phyloP scores from a whole-genome alignment of 2,113 vertebrate species.

The Misgurnus mizolepis region DNA sequence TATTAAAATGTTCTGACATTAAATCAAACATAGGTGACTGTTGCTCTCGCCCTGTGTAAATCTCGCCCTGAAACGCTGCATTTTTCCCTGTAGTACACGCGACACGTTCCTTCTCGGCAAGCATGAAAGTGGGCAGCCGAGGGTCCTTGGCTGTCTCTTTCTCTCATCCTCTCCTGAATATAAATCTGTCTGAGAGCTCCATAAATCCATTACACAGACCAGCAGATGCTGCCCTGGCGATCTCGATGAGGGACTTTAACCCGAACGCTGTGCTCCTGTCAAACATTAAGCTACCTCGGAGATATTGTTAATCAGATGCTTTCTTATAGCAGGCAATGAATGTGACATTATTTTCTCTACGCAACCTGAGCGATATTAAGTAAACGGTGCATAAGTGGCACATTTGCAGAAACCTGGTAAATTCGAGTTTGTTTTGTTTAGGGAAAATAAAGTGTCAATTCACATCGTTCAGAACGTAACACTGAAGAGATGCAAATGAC shows the following conservation, averaged over 20 bases:
- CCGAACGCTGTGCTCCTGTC: conserved; percentile 40
- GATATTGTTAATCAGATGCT: conserved; percentile 23
- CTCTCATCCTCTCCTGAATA: conserved; percentile 41
- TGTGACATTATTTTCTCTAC: conserved; percentile 9
- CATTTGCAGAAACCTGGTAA: neutral
- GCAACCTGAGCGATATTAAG: conserved; percentile 5
- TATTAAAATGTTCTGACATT: neutral
- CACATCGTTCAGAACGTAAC: conserved; percentile 10
- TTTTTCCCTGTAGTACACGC: conserved; percentile 35
- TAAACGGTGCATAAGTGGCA: neutral
- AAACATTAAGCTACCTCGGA: conserved; percentile 23
- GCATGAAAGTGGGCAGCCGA: conserved; percentile 48
- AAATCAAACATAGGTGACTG: conserved; percentile 33
- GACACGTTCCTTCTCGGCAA: conserved; percentile 46
- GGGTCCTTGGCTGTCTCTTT: conserved; percentile 55
- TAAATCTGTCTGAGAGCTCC: conserved; percentile 49
- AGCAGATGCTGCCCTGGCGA: conserved; percentile 30
- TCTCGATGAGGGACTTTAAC: conserved; percentile 43
- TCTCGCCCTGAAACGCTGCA: conserved; percentile 13
- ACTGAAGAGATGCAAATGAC: conserved; percentile 20
- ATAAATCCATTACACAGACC: conserved; percentile 50
- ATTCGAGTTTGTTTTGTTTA: conserved; percentile 9
- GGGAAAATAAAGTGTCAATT: neutral
- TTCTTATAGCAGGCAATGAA: neutral
- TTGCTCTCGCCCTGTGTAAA: conserved; percentile 26